Base-by-base conservation (phyloP, 1,140 invertebrate species). In the Euura saliciscinereae region DNA sequence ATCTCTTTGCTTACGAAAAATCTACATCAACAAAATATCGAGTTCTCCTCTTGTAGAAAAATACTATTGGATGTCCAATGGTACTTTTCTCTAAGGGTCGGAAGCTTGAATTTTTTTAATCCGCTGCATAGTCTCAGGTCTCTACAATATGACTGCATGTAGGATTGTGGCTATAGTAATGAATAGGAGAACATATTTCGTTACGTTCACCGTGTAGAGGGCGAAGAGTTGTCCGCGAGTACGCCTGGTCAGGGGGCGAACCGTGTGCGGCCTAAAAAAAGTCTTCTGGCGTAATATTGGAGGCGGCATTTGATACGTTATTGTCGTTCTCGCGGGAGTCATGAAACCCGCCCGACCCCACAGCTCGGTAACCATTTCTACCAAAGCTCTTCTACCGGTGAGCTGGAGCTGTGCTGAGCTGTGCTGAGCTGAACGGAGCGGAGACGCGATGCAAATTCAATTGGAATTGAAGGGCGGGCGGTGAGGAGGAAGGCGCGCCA, bases 361-460 rank as follows among this genome's bases (percentile, higher is more conserved):
- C 28, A 8, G 51, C 51, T 59, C 51, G 51, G 51, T 59, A 59
- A 59, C 66, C 66, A 44, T 28, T 28, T 67, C 66, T 67, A 67
- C 42, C 8, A 11, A 8, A 28, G 42, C 11, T 7, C 66, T 67
- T 67, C 8, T 10, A 8, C 8, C 59, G 8, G 8, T 13, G 13
- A 8, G 8, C 59, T 10, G 59, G 8, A 64, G 8, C 59, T 13
- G 13, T 28, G 8, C 59, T 10, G 59, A 10, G 13, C 59, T 13
- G 8, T 73, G 74, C 73, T 13, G 13, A 10, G 8, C 59, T 10
- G 59, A 10, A 64, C 59, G 28, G 13, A 73, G 73, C 74, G 72
- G 77, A 78, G 75, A 77, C 74, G 69, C 70, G 78, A 86, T 86
- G 84, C 82, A 86, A 86, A 86, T 85, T 84, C 80, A 84, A 85